phyloP scores from a whole-genome alignment of 2,113 vertebrate species.

The Eptesicus fuscus region DNA sequence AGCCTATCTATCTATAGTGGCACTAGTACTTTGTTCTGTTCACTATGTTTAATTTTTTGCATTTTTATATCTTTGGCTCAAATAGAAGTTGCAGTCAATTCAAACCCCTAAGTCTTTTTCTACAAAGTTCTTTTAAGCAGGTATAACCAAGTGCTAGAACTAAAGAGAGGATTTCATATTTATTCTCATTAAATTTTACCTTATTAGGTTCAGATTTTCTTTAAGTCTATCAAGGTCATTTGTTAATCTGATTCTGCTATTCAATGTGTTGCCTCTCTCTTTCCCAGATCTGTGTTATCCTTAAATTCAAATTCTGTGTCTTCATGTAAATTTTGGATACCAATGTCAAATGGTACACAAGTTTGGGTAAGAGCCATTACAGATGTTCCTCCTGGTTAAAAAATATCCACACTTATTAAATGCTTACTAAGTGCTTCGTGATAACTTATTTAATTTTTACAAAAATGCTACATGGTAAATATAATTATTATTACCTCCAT shows the following conservation, averaged over 20 bases:
- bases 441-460: conserved; percentile 45
- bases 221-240: conserved; percentile 14
- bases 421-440: background rate
- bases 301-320: conserved; percentile 37
- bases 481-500: conserved; percentile 18
- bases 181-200: conserved; percentile 25
- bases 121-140: conserved; percentile 26
- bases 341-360: conserved; percentile 32
- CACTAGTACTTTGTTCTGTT: conserved; percentile 10
- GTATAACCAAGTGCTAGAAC: background rate
- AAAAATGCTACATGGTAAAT: background rate
- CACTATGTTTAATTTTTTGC: conserved; percentile 37
- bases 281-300: background rate
- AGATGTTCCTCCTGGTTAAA: background rate
- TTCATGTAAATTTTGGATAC: conserved; percentile 43
- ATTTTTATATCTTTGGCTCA: background rate
- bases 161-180: conserved; percentile 9
- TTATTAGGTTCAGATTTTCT: background rate
- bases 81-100: background rate
- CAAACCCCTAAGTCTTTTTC: conserved; percentile 13
- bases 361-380: background rate
- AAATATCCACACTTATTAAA: background rate
- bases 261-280: background rate
- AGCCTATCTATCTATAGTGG: background rate
- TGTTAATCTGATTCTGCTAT: conserved; percentile 29